These are phyloP conservation scores for Dipodomys spectabilis DNA, from an alignment of 2,113 vertebrate species.

Conservation along the genomic window DNA sequence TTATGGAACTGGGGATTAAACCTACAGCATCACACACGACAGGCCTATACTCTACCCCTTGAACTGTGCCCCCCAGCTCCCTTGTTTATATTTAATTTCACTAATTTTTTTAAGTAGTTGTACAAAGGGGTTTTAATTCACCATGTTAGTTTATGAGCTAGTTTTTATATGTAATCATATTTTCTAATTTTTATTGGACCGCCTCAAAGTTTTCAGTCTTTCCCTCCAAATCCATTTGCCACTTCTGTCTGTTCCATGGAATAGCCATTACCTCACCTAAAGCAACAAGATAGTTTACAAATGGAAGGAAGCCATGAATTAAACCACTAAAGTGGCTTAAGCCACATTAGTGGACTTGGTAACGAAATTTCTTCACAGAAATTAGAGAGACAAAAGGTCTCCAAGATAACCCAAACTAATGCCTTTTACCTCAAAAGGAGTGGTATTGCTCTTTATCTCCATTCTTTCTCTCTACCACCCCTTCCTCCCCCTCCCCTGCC, in stretches of 20 bases:
- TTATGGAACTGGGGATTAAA: too few relatives aligned
- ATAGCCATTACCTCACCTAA: neutral
- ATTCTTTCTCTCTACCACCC: too few relatives aligned
- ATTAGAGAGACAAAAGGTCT: neutral
- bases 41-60: too few relatives aligned
- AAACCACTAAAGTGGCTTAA: neutral
- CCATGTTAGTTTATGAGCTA: too few relatives aligned
- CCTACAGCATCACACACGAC: too few relatives aligned
- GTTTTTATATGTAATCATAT: neutral
- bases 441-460: neutral
- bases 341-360: neutral
- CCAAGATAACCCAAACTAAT: neutral
- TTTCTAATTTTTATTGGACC: neutral
- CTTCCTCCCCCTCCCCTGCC: too few relatives aligned
- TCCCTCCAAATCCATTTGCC: neutral
- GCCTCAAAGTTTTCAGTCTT: slow-evolving; percentile 10
- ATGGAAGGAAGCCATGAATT: neutral
- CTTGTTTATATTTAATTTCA: too few relatives aligned
- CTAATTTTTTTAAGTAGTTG: too few relatives aligned
- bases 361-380: neutral
- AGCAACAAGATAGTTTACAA: neutral
- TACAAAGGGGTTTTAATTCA: too few relatives aligned
- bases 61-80: too few relatives aligned
- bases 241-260: neutral
- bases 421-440: slow-evolving; percentile 10